Evolutionary conservation across 1,140 invertebrate genomes (phyloP).

Genomic region (Bombus waltoni): DNA sequence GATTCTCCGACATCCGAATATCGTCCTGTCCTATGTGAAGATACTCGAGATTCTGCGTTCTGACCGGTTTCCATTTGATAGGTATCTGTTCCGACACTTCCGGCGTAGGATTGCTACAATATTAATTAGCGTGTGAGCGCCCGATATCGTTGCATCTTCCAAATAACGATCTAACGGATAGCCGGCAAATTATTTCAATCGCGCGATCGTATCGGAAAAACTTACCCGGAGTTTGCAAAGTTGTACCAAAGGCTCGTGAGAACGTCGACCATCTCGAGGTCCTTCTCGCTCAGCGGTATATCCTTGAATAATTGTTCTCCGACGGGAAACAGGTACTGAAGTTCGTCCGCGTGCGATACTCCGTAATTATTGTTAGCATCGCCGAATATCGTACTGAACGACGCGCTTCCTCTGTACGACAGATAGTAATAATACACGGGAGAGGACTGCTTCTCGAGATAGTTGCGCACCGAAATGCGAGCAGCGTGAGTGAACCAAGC

Average conservation of each 20-base stretch:
- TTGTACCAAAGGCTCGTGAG: conserved; percentile 88
- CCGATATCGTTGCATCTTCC: too few species aligned
- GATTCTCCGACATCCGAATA: conserved; percentile 76
- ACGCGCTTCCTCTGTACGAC: conserved; percentile 86
- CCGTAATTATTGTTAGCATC: conserved; percentile 85
- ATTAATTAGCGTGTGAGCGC: neutral
- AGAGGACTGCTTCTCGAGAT: conserved; percentile 74
- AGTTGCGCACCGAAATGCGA: conserved; percentile 84
- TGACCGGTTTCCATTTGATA: conserved; percentile 82
- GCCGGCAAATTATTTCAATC: too few species aligned
- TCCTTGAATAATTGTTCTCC: conserved; percentile 84
- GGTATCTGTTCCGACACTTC: conserved; percentile 72
- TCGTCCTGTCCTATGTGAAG: conserved; percentile 76
- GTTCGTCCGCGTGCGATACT: conserved; percentile 89
- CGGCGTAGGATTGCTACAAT: conserved; percentile 82
- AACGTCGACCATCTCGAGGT: conserved; percentile 82
- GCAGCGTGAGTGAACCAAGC: conserved; percentile 86
- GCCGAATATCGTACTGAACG: conserved; percentile 88
- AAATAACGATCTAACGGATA: too few species aligned
- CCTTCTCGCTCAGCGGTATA: conserved; percentile 77
- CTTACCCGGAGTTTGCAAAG: conserved; percentile 87
- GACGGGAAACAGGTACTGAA: conserved; percentile 89
- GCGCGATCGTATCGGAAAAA: neutral
- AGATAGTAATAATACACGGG: conserved; percentile 87
- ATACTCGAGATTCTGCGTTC: conserved; percentile 79